Conservation (phyloP, 30 jellyfish, hydroid and myxozoan species). For the Hydra vulgaris region DNA sequence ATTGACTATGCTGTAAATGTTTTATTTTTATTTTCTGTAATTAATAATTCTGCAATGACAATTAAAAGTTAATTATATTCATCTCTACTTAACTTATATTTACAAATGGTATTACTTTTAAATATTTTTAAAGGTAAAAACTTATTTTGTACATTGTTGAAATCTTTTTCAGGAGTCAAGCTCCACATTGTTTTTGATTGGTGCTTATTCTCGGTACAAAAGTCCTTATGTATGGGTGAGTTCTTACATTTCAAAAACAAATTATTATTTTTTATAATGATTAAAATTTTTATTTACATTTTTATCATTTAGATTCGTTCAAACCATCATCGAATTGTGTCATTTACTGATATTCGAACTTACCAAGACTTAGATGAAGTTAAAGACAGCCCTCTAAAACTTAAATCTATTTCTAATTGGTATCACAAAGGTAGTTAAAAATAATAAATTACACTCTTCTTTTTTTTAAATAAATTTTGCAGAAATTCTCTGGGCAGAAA, state of each 20-base stretch:
- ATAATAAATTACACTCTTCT: not conserved
- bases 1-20: not conserved
- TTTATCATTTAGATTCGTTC: slow-evolving; percentile 57
- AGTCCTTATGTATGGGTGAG: slow-evolving; percentile 97
- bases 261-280: too few species aligned
- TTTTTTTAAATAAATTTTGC: slow-evolving; percentile 1
- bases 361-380: slow-evolving; percentile 37
- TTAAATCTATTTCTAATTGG: slow-evolving; percentile 67
- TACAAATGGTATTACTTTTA: too few species aligned
- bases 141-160: not conserved
- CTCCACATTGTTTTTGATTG: slow-evolving; percentile 68
- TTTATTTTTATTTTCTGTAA: not conserved
- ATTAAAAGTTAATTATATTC: too few species aligned
- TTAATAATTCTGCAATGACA: too few species aligned
- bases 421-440: slow-evolving; percentile 46
- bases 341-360: slow-evolving; percentile 29
- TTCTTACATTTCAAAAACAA: not conserved
- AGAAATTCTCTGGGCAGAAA: too few species aligned
- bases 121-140: too few species aligned
- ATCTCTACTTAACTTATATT: too few species aligned
- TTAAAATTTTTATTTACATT: not conserved
- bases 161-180: slow-evolving; percentile 29
- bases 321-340: slow-evolving; percentile 59
- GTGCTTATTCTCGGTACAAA: slow-evolving; percentile 83
- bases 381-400: slow-evolving; percentile 80